Base-by-base conservation (phyloP, 2,797 vertebrate genomes). In the Lepidocolaptes lacrymiger region DNA sequence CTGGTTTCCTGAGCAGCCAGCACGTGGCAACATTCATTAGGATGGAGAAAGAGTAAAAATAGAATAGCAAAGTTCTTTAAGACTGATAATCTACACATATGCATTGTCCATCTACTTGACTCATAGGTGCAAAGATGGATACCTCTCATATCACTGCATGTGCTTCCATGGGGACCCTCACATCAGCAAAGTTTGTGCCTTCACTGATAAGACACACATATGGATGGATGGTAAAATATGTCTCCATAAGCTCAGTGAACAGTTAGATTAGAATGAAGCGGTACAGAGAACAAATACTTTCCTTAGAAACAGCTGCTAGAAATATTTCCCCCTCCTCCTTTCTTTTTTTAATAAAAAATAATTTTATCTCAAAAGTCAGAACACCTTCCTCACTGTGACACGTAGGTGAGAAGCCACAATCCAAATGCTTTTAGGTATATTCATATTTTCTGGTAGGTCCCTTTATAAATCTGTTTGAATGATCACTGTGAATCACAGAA, bases 251-350 rank as follows among this genome's bases (percentile, higher is more conserved):
- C 28, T 43, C 19, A 54, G 17, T 9, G 21, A 77, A 54, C 9
- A 37, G 41, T 30, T 56, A 10, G 5, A 39, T n/a, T 52, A 46
- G 44, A 84, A 54, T 17, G 11, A 73, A 80, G 39, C 16, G 24
- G 6, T 51, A 34, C 0, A 41, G 11, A 32, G 34, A 79, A 46
- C 37, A 79, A 54, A 19, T 10, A 34, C 5, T 23, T 48, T 54
- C 24, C 18, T 49, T 56, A 39, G 34, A 72, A 76, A 71, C 6
- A 56, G 21, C 21, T 15, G 14, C 37, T 49, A n/a, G 37, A 27
- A 66, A 48, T 14, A 58, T 11, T 43, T 5, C 14, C 6, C 12
- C 17, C 10, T n/a, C 3, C 6, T 2, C 6, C 3, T 18, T 20
- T 37, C 37, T 27, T n/a, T 48, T 30, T 27, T 13, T 24, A n/a